Evolutionary conservation across 2,888 invertebrate genomes (phyloP).

Genomic region (Carabus problematicus): DNA sequence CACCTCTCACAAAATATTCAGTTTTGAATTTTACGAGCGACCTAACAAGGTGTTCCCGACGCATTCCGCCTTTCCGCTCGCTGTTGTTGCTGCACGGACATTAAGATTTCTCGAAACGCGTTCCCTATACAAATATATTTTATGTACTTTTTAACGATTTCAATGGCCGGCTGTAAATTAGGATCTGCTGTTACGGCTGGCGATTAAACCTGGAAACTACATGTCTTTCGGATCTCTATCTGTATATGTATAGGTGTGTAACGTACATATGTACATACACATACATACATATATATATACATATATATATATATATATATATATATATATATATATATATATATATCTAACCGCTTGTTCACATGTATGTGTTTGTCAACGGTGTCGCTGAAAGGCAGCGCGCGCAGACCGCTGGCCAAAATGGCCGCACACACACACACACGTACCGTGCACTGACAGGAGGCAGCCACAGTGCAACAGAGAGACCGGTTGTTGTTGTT

Average conservation of each 20-base stretch:
- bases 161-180: conserved; percentile 48
- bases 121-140: conserved; percentile 47
- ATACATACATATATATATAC: too few species aligned
- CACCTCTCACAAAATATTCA: conserved; percentile 37
- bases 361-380: not conserved
- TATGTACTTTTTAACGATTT: conserved; percentile 48
- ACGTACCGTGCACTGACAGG: conserved; percentile 5
- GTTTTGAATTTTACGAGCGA: conserved; percentile 41
- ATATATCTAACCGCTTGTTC: not conserved
- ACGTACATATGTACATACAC: too few species aligned
- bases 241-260: conserved; percentile 14
- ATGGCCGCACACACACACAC: conserved; percentile 14
- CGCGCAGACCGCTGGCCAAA: not conserved
- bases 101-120: conserved; percentile 37
- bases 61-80: conserved; percentile 30
- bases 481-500: conserved; percentile 24
- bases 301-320: too few species aligned
- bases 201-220: conserved; percentile 45
- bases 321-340: too few species aligned
- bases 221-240: conserved; percentile 47
- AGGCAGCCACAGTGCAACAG: too few species aligned
- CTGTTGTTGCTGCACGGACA: conserved; percentile 22
- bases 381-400: not conserved
- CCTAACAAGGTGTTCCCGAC: conserved; percentile 42
- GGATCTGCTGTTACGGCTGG: conserved; percentile 46